Base-by-base conservation (phyloP, 2,797 vertebrate species). In the Chelonia mydas region DNA sequence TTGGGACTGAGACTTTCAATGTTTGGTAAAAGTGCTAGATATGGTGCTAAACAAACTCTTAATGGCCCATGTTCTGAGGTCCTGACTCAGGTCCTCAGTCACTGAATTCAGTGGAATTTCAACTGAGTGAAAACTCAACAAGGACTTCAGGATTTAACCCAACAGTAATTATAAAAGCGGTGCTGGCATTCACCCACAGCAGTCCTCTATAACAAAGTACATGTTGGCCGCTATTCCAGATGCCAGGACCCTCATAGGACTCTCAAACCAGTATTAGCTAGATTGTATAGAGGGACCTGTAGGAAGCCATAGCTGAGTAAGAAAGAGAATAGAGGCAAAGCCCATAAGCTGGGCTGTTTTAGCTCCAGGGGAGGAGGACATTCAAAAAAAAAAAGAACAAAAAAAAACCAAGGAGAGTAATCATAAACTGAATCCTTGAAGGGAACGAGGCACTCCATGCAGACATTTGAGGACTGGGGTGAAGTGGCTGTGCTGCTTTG, bases 41-140 rank as follows among this genome's bases (percentile, higher is more conserved):
- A 72, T 37, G 51, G 54, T 28, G n/a, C 68, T 3, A 51, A 7
- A 59, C 0, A 0, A 76, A 49, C 10, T 80, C 78, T 37, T 53
- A 80, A 37, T 80, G 45, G 49, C 61, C 7, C 5, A 77, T 3
- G 27, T 89, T 90, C 57, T 51, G 5, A 85, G 3, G 1, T 82
- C n/a, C 50, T 84, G 4, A 21, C 45, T 37, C 86, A 10, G 19
- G 37, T 41, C 37, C 21, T 72, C 65, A 72, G 65, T 16, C 23
- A 41, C 19, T 81, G 72, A 19, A 25, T 3, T 86, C 6, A 37
- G 1, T 74, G 33, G 50, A 83, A 57, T 6, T 0, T 87, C 55
- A 8, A 27, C 61, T 5, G 81, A 7, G 37, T 11, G 4, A 5
- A 81, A 88, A 81, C 21, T 37, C 2, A 19, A 2, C 4, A 84